phyloP scores from a whole-genome alignment of 2,888 invertebrate genomes.

The Stenodera caucasica region DNA sequence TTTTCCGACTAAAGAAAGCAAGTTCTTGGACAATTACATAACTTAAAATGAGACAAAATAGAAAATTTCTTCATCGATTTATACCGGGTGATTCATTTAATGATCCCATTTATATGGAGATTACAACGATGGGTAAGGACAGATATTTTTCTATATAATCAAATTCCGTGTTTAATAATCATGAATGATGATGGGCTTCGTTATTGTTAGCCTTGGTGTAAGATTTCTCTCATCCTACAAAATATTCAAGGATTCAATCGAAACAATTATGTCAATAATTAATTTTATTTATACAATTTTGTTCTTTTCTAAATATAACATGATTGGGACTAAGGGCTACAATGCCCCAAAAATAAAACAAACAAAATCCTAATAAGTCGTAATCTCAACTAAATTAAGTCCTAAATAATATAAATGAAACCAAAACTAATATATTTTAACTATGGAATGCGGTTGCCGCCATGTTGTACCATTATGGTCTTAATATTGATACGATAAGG shows the following conservation, averaged over 20 bases:
- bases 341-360: conserved; percentile 12
- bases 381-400: conserved; percentile 24
- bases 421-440: not conserved
- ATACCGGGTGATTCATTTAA: not conserved
- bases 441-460: conserved; percentile 5
- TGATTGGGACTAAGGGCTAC: conserved; percentile 13
- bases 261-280: conserved; percentile 15
- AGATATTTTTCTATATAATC: no score
- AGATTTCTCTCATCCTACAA: not conserved
- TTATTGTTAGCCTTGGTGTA: not conserved
- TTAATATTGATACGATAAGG: no score
- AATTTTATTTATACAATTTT: conserved; percentile 22
- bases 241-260: conserved; percentile 5
- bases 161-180: not conserved
- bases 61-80: not conserved
- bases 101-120: no score
- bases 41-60: not conserved
- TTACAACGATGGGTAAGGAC: no score
- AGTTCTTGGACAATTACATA: not conserved
- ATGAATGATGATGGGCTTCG: not conserved
- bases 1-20: not conserved
- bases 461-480: not conserved
- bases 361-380: conserved; percentile 27
- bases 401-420: conserved; percentile 2
- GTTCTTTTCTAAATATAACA: conserved; percentile 16